phyloP scores from a whole-genome alignment of 2,888 invertebrate genomes.

The Eumacrocentrus americanus region DNA sequence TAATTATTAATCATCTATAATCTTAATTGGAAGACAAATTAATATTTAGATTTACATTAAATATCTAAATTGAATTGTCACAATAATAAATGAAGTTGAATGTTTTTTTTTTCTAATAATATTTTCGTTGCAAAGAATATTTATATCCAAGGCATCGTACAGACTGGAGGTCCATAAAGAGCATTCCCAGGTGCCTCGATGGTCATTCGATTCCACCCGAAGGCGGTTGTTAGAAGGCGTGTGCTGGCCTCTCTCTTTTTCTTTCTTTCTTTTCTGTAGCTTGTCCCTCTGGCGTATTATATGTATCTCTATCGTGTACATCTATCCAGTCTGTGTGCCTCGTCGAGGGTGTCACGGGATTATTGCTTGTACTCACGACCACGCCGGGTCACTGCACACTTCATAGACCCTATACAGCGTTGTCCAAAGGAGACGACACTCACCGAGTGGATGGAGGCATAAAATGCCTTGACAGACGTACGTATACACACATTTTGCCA shows the following conservation, averaged over 20 bases:
- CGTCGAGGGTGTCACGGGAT: constrained; percentile 45
- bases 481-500: constrained; percentile 12
- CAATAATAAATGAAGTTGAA: background rate
- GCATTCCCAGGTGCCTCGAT: constrained; percentile 22
- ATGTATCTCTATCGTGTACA: constrained; percentile 18
- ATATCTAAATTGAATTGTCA: no score
- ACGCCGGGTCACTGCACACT: constrained; percentile 45
- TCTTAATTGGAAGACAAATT: no score
- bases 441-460: constrained; percentile 7
- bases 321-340: constrained; percentile 10
- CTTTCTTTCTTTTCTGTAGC: background rate
- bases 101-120: background rate
- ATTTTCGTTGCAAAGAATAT: constrained; percentile 1
- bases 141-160: constrained; percentile 8
- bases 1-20: no score
- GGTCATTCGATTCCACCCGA: constrained; percentile 25
- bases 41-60: no score
- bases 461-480: constrained; percentile 12
- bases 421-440: constrained; percentile 36
- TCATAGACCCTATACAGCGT: constrained; percentile 36
- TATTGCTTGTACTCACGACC: constrained; percentile 46
- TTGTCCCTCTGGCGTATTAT: constrained; percentile 5
- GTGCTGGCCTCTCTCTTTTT: constrained; percentile 13
- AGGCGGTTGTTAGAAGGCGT: constrained; percentile 25
- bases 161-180: constrained; percentile 19